Percentiles rank a stretch among this genome's conserved stretches.
phyloP scores from a whole-genome alignment of 2,113 vertebrate species.

The Australoheros scitulus region DNA sequence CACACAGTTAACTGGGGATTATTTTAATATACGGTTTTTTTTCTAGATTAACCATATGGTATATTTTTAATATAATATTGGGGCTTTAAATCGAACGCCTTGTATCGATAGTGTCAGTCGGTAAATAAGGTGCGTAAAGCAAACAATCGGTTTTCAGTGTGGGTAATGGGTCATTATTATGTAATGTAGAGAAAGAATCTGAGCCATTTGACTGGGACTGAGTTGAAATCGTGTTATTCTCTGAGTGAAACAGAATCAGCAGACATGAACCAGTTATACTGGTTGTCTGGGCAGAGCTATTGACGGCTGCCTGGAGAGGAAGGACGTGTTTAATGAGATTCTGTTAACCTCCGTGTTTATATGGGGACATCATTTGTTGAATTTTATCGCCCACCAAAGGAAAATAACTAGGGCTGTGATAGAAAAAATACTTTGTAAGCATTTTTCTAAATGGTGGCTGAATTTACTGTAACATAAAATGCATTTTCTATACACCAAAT shows the following conservation, averaged over 20 bases:
- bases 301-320: neutral
- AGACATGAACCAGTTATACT: constrained; percentile 27
- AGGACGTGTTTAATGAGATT: neutral
- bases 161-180: constrained; percentile 25
- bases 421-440: neutral
- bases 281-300: constrained; percentile 19
- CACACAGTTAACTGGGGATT: neutral
- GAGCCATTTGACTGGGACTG: neutral
- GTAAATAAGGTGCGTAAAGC: neutral
- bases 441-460: neutral
- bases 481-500: neutral
- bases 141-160: neutral
- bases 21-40: neutral
- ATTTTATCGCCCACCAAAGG: neutral
- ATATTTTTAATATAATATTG: neutral
- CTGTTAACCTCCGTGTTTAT: too few relatives aligned
- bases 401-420: neutral
- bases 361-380: too few relatives aligned
- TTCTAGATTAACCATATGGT: neutral
- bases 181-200: neutral
- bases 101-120: neutral
- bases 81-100: neutral
- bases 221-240: neutral
- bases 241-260: neutral
- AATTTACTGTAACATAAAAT: neutral